Base-by-base conservation (phyloP, 2,888 invertebrate genomes). In the Mythimna ferrago region DNA sequence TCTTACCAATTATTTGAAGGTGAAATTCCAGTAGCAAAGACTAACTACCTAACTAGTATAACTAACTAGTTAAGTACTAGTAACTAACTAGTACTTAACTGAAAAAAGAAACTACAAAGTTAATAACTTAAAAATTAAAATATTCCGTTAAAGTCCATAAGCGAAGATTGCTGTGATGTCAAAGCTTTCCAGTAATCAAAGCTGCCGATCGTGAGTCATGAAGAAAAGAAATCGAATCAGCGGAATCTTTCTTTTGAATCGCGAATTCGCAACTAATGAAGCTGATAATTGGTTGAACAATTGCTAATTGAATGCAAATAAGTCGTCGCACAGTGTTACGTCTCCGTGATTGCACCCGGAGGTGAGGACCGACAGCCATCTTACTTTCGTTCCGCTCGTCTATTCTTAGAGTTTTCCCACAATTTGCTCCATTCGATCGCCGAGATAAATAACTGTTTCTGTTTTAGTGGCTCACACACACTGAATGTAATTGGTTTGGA, bases 381-480 rank as follows among this genome's bases (percentile, higher is more conserved):
- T 92, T 81, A 85, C 94, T 93, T 93, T 94, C 93, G 91, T 94
- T 94, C 94, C 93, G 93, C 91, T 88, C 85, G 82, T 84, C 90
- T 88, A 93, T 92, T 94, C 92, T 92, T 89, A 86, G 82, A 86
- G 86, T 86, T 91, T 93, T 94, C 94, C 91, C 93, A 94, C 94
- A 93, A 93, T 94, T 92, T 92, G 84, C 86, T 86, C 87, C 86
- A 82, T 86, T 87, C 89, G 89, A 92, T 92, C 83, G 82, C 82
- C 85, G 83, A 88, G 89, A 89, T 92, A 89, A 87, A 86, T 86
- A 84, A 78, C 74, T 73, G 66, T 71, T 81, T 78, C 64, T 76
- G 77, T 83, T 80, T 75, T 63, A 80, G 51, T 76, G 70, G 65
- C 70, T 81, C 73, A 78, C 70, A 76, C 58, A 67, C 72, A 78